These are phyloP conservation scores for Drosophila antonietae DNA, from an alignment of 2,888 invertebrate species.

Conservation along the genomic window DNA sequence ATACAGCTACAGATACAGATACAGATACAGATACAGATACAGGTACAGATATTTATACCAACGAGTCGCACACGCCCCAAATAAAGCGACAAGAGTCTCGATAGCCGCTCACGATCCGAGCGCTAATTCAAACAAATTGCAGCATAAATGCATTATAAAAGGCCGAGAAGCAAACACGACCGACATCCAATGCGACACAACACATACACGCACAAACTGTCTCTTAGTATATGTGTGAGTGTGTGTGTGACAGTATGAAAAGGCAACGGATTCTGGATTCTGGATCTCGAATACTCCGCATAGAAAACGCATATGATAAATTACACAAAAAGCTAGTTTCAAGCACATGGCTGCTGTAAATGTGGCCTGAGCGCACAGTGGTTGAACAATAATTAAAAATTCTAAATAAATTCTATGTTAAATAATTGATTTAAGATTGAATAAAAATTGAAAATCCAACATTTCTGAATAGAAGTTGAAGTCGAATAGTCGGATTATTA, in stretches of 20 bases:
- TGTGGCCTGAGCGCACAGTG: conserved; percentile 55
- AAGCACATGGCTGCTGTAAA: conserved; percentile 24
- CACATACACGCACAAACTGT: conserved; percentile 31
- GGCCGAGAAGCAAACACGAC: conserved; percentile 56
- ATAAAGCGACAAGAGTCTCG: conserved; percentile 34
- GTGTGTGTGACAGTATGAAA: conserved; percentile 68
- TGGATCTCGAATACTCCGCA: conserved; percentile 42
- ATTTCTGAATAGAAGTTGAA: background rate
- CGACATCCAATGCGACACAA: conserved; percentile 24
- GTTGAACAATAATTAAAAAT: background rate
- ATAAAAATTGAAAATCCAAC: background rate
- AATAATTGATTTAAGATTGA: background rate
- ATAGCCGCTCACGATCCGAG: conserved; percentile 29
- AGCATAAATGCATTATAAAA: conserved; percentile 77
- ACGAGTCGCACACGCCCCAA: conserved; percentile 45
- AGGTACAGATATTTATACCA: conserved; percentile 11
- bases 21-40: conserved; percentile 7
- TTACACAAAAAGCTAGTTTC: conserved; percentile 40
- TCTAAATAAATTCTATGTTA: background rate
- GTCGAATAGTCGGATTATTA: background rate
- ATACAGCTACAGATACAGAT: background rate
- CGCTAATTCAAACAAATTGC: conserved; percentile 81
- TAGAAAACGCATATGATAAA: conserved; percentile 66
- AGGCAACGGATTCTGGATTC: conserved; percentile 39
- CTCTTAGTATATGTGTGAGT: too few species aligned